phyloP scores from a whole-genome alignment of 1,140 invertebrate genomes.

The Vanessa tameamea region DNA sequence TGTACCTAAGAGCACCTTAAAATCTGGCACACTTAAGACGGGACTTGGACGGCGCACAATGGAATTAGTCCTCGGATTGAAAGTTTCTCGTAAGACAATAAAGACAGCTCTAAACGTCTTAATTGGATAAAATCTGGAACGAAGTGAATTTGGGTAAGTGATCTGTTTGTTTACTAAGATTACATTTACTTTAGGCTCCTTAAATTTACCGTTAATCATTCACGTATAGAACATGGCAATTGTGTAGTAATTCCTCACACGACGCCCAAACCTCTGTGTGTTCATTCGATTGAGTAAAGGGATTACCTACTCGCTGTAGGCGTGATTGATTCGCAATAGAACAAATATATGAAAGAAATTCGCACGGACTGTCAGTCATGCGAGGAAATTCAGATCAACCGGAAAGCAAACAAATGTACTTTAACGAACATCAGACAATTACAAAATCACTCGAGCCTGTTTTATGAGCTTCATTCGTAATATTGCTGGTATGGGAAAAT shows the following conservation, averaged over 20 bases:
- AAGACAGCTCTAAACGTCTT: conserved; percentile 35
- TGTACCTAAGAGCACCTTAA: conserved; percentile 39
- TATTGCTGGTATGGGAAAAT: no score
- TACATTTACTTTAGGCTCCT: neutral
- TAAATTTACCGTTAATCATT: conserved; percentile 1
- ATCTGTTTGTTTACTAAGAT: conserved; percentile 10
- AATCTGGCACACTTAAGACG: conserved; percentile 36
- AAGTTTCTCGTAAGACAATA: conserved; percentile 36
- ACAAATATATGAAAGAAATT: conserved; percentile 40
- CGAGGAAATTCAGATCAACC: conserved; percentile 27
- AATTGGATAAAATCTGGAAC: conserved; percentile 37
- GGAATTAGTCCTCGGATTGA: conserved; percentile 39
- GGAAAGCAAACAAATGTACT: conserved; percentile 31
- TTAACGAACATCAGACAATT: conserved; percentile 12
- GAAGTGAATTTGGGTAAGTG: conserved; percentile 20
- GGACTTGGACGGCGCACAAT: conserved; percentile 30
- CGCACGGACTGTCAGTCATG: conserved; percentile 28
- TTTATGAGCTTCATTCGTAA: no score
- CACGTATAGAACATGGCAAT: neutral
- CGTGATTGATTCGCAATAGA: conserved; percentile 39
- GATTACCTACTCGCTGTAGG: conserved; percentile 37
- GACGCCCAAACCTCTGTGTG: neutral
- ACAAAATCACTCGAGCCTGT: conserved; percentile 1
- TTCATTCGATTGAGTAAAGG: conserved; percentile 34
- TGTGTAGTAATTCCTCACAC: neutral